Evolutionary conservation across 2,888 invertebrate genomes (phyloP).

Genomic region (Oscheius onirici): DNA sequence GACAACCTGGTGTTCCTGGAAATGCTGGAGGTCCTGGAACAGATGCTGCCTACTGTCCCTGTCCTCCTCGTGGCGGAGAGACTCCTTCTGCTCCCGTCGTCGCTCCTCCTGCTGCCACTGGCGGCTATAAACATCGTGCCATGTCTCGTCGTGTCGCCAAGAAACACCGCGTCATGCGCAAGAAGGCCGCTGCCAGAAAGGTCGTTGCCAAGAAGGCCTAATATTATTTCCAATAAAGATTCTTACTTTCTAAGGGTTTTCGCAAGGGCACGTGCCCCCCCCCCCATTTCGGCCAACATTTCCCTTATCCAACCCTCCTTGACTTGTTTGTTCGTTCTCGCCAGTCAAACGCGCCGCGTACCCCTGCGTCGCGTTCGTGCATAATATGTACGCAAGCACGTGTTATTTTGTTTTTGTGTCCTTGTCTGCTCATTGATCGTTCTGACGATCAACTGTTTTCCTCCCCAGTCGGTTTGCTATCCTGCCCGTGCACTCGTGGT

Average conservation of each 20-base stretch:
- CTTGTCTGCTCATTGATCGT: constrained; percentile 14
- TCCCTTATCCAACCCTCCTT: background rate
- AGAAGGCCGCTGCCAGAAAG: background rate
- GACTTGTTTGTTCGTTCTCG: constrained; percentile 9
- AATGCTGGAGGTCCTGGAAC: constrained; percentile 47
- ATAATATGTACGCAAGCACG: constrained; percentile 32
- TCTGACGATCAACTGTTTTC: background rate
- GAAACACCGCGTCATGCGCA: constrained; percentile 17
- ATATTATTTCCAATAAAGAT: background rate
- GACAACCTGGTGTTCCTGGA: constrained; percentile 40
- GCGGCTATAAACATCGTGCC: constrained; percentile 3
- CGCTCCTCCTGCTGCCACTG: background rate
- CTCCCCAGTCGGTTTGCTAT: background rate
- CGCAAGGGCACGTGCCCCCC: background rate
- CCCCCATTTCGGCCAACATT: background rate
- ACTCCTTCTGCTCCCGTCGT: background rate
- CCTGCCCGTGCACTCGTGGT: background rate
- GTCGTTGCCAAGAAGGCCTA: constrained; percentile 24
- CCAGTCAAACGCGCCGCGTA: constrained; percentile 15
- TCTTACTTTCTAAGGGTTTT: too few relatives aligned
- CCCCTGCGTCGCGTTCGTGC: constrained; percentile 27
- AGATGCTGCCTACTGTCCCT: constrained; percentile 28
- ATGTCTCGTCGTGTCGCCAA: constrained; percentile 8
- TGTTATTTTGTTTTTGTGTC: background rate
- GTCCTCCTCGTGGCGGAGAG: constrained; percentile 29